phyloP scores from a whole-genome alignment of 1,140 invertebrate genomes.

The Diprion similis region DNA sequence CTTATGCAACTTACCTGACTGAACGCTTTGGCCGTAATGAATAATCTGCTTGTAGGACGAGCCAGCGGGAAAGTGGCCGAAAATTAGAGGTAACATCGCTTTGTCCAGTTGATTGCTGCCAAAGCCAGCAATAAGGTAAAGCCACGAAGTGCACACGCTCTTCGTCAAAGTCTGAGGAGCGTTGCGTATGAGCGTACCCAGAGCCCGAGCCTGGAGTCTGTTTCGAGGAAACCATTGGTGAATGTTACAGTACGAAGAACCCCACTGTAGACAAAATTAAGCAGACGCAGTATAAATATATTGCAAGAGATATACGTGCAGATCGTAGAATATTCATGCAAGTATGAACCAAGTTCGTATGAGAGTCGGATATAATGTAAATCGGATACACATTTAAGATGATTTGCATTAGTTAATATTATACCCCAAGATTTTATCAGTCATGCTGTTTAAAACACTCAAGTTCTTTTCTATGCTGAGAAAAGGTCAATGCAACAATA shows the following conservation, averaged over 20 bases:
- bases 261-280: conserved; percentile 53
- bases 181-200: conserved; percentile 50
- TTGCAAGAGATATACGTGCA: no score
- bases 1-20: conserved; percentile 41
- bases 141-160: conserved; percentile 51
- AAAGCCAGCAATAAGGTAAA: conserved; percentile 54
- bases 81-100: conserved; percentile 65
- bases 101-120: conserved; percentile 58
- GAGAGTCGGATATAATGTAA: no score
- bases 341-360: no score
- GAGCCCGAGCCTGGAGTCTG: conserved; percentile 47
- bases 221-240: conserved; percentile 54
- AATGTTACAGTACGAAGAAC: conserved; percentile 54
- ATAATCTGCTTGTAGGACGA: conserved; percentile 74
- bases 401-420: no score
- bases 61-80: conserved; percentile 76
- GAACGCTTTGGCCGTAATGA: conserved; percentile 65
- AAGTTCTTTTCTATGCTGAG: no score
- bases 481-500: no score
- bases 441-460: no score
- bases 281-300: conserved; percentile 24
- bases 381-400: no score
- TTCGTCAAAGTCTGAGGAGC: conserved; percentile 50
- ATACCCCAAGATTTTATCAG: no score
- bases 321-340: no score